phyloP scores from a whole-genome alignment of 2,888 invertebrate genomes.

The Pediacus dermestoides region DNA sequence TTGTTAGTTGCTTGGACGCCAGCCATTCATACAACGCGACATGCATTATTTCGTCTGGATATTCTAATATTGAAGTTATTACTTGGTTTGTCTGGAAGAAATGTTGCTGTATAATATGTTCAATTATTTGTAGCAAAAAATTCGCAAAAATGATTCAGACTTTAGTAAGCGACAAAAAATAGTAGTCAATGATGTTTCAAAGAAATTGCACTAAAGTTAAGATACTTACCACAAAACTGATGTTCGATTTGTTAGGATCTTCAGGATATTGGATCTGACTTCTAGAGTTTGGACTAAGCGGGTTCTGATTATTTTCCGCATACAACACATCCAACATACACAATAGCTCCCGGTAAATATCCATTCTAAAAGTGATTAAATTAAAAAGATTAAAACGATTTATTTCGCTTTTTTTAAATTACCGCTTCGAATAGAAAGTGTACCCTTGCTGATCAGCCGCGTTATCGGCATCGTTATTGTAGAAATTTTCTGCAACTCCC shows the following conservation, averaged over 20 bases:
- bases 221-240: too few relatives aligned
- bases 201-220: too few relatives aligned
- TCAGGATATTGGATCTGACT: too few relatives aligned
- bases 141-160: neutral
- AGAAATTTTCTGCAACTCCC: slow-evolving; percentile 82
- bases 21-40: slow-evolving; percentile 93
- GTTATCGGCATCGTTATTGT: slow-evolving; percentile 73
- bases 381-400: slow-evolving; percentile 6
- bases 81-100: slow-evolving; percentile 56
- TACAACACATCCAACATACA: slow-evolving; percentile 70
- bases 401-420: slow-evolving; percentile 3
- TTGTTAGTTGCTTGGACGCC: slow-evolving; percentile 68
- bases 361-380: slow-evolving; percentile 60
- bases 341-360: slow-evolving; percentile 84
- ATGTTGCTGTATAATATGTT: too few relatives aligned
- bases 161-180: slow-evolving; percentile 3
- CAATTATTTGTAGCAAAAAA: neutral
- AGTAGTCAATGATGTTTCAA: too few relatives aligned
- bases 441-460: slow-evolving; percentile 77
- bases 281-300: too few relatives aligned
- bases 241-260: too few relatives aligned
- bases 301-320: slow-evolving; percentile 20
- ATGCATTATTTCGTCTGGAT: slow-evolving; percentile 84
- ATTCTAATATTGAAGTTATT: slow-evolving; percentile 63
- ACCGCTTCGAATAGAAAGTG: slow-evolving; percentile 38